These are phyloP conservation scores for Nothoprocta perdicaria DNA, from an alignment of 2,113 vertebrate genomes.

Conservation along the genomic window DNA sequence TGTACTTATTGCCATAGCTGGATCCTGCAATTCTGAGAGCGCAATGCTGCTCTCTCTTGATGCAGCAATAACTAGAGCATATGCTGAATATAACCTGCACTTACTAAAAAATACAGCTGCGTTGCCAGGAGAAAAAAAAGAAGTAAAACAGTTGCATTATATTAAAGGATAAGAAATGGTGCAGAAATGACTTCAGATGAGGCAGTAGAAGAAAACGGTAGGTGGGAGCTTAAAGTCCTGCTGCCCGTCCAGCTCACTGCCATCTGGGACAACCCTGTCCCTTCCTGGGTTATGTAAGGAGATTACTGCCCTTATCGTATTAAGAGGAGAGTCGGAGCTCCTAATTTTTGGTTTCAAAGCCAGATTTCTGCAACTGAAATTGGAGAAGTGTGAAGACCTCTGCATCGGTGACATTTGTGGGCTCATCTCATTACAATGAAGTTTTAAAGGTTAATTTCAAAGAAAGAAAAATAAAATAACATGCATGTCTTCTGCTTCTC, in stretches of 20 bases:
- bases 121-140: neutral
- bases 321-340: slow-evolving; percentile 27
- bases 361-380: neutral
- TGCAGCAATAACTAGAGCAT: neutral
- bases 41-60: neutral
- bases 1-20: slow-evolving; percentile 4
- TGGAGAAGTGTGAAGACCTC: neutral
- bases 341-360: slow-evolving; percentile 20
- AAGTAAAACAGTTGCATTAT: neutral
- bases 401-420: neutral
- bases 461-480: neutral
- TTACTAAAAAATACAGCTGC: neutral
- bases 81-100: slow-evolving; percentile 1
- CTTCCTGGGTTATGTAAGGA: slow-evolving; percentile 36
- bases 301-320: slow-evolving; percentile 17
- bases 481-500: neutral
- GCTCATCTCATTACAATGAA: neutral
- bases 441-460: neutral
- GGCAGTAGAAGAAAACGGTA: slow-evolving; percentile 3
- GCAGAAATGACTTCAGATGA: neutral
- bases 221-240: neutral
- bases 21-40: neutral
- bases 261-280: neutral
- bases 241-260: neutral
- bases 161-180: neutral